Percentiles rank a stretch among this genome's conserved stretches.
These are phyloP conservation scores for Antitype chi DNA, from an alignment of 2,888 invertebrate species.

Conservation along the genomic window DNA sequence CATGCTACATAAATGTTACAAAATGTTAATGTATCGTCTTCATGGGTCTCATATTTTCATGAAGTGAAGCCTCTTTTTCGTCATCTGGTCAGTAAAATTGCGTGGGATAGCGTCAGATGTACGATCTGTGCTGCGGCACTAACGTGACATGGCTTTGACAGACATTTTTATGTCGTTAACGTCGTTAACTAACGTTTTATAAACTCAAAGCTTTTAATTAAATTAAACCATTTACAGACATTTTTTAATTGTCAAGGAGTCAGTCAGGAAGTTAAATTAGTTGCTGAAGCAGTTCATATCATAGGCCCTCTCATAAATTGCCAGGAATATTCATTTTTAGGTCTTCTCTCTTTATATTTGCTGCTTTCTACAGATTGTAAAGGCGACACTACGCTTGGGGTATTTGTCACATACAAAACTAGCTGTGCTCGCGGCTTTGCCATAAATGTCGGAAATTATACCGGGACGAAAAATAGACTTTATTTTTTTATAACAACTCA, in stretches of 20 bases:
- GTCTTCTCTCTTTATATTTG: neutral
- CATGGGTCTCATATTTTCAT: neutral
- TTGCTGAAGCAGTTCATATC: neutral
- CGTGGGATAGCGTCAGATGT: neutral
- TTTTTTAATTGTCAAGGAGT: neutral
- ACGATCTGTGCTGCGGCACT: neutral
- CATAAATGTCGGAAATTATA: too few relatives aligned
- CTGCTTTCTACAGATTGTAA: neutral
- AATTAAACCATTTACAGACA: neutral
- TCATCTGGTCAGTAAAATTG: neutral
- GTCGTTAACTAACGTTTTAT: neutral
- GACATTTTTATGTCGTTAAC: neutral
- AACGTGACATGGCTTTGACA: neutral
- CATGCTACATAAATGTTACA: neutral
- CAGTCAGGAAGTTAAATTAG: neutral
- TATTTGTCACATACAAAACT: slow-evolving; percentile 1
- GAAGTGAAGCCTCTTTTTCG: neutral
- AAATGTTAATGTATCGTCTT: neutral
- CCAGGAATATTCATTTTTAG: neutral
- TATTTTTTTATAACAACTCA: too few relatives aligned
- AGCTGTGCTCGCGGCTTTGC: too few relatives aligned
- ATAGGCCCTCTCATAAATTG: neutral
- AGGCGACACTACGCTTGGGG: neutral
- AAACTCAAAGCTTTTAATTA: neutral
- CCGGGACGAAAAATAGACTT: too few relatives aligned